phyloP scores from a whole-genome alignment of 2,113 vertebrate genomes.

The Camelus dromedarius region DNA sequence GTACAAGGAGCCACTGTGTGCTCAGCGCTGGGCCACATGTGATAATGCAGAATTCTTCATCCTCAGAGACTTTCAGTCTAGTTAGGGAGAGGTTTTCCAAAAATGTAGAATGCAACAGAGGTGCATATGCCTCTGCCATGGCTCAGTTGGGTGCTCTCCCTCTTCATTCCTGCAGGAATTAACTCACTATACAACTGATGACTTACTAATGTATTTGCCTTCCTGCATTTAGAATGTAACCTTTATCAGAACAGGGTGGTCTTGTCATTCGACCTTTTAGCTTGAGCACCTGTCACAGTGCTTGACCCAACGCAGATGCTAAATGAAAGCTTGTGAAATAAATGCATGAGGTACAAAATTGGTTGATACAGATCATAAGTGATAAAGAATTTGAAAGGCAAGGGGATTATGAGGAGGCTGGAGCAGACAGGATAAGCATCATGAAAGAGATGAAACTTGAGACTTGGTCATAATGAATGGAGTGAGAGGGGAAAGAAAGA shows the following conservation, averaged over 20 bases:
- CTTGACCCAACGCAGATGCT: background rate
- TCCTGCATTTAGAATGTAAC: background rate
- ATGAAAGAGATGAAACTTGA: background rate
- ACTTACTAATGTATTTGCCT: background rate
- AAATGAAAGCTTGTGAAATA: background rate
- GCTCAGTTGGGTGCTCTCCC: too few relatives aligned
- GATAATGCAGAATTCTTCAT: background rate
- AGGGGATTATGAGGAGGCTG: background rate
- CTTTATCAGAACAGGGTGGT: background rate
- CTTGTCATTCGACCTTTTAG: background rate
- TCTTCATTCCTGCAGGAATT: background rate
- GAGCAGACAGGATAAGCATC: background rate
- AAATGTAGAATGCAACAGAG: background rate
- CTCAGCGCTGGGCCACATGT: background rate
- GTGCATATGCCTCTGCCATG: background rate
- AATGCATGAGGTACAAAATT: background rate
- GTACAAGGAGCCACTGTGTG: background rate
- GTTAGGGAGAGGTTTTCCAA: background rate
- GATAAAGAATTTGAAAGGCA: conserved; percentile 3
- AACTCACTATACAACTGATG: background rate
- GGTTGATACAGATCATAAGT: background rate
- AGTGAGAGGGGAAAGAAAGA: background rate
- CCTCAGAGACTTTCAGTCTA: background rate
- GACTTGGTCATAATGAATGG: background rate
- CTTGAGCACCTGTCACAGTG: background rate